Percentiles rank a stretch among this genome's conserved stretches.
Evolutionary conservation across 2,797 vertebrate genomes (phyloP).

Genomic region (Varecia variegata): DNA sequence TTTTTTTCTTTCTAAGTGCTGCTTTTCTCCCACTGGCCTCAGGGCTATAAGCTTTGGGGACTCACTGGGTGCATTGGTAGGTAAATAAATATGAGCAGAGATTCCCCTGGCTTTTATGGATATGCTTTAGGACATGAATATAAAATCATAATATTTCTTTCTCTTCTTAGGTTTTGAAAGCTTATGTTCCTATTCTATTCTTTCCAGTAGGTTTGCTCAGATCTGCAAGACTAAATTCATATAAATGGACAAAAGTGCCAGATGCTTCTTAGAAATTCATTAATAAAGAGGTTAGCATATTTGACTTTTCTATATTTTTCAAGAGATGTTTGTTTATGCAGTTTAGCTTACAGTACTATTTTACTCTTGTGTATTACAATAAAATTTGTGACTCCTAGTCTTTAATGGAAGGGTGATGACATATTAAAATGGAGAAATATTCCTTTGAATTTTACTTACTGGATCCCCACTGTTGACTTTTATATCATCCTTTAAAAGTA

Average conservation of each 20-base stretch:
- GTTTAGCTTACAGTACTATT: background rate
- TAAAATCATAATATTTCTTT: constrained; percentile 59
- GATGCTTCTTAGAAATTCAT: background rate
- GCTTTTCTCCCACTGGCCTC: constrained; percentile 60
- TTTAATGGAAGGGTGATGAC: background rate
- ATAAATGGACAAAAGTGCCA: background rate
- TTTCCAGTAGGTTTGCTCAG: background rate
- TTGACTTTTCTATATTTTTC: background rate
- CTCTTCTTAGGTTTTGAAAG: constrained; percentile 44
- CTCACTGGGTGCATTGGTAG: background rate
- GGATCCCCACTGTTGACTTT: background rate
- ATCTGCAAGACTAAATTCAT: constrained; percentile 40
- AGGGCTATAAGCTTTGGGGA: constrained; percentile 52
- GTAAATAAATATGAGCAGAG: constrained; percentile 54
- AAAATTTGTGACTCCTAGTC: background rate
- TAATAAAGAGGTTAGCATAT: background rate
- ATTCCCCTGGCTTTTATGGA: constrained; percentile 33
- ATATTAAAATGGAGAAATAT: constrained; percentile 8
- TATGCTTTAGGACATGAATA: background rate
- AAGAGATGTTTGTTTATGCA: background rate
- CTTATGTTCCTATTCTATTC: constrained; percentile 3
- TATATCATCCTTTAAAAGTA: background rate
- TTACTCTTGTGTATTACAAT: background rate
- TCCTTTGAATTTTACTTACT: constrained; percentile 16
- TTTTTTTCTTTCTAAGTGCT: background rate